Evolutionary conservation across 2,888 invertebrate genomes (phyloP), one percentile per base, ranked within the genome.

Genomic region (Drosophila gaucha): DNA sequence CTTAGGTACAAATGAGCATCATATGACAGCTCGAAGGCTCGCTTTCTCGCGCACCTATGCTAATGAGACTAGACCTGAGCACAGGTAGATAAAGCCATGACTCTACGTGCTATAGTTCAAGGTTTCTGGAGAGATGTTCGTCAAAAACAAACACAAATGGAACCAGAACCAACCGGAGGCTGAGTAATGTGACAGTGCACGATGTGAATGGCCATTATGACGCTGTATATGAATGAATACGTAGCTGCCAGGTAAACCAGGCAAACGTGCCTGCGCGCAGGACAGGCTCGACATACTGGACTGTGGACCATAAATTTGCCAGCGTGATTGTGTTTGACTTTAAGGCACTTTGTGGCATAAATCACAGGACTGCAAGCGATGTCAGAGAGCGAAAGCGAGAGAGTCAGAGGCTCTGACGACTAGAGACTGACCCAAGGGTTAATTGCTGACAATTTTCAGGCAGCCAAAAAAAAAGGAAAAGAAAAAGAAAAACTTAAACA

Each of bases 391-490:
- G 33, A 65, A 50, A 46, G 39, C 44, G 30, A 24, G 31, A 33
- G 35, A 52, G 33, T n/a, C 31, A 31, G 26, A 26, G 59, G 28
- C 43, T 35, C 14, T 10, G 14, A n/a, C 16, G 38, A 46, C 20
- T n/a, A 16, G 35, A 24, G 38, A 51, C 65, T 80, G 87, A 82
- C 82, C 82, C 67, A 73, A 58, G 85, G 82, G 82, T 82, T 82
- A 82, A 82, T 82, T 82, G 82, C 87, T 82, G 87, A 86, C 87
- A 82, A 82, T 84, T 86, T 80, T 30, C 74, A 68, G 49, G 41
- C 59, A 50, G 44, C 55, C 57, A 14, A 57, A 46, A 49, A 16
- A 44, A 33, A 54, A 43, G 6, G 5, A 46, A 10, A 30, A 35
- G 14, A 16, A 31, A 36, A 28, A 16, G 10, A 36, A 16, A 44